Evolutionary conservation across 2,113 vertebrate genomes (phyloP).

Genomic region (Manacus vitellinus): DNA sequence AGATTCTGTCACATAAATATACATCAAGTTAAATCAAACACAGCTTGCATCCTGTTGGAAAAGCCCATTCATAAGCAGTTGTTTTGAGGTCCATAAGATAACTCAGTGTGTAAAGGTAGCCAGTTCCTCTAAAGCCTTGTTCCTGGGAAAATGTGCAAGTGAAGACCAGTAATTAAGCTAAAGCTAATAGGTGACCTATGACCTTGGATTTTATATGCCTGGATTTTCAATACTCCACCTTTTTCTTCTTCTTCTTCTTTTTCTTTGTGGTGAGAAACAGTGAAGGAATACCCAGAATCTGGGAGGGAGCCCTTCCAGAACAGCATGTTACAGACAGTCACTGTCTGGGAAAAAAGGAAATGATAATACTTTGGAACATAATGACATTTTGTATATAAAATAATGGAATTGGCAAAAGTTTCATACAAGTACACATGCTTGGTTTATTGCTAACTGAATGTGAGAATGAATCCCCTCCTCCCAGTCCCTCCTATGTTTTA

Average conservation of each 20-base stretch:
- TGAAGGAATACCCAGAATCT: conserved; percentile 34
- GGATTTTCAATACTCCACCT: background rate
- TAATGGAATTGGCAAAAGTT: conserved; percentile 54
- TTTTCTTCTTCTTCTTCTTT: background rate
- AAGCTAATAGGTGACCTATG: background rate
- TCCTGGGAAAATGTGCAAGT: conserved; percentile 18
- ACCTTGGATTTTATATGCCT: background rate
- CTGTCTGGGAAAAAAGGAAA: conserved; percentile 62
- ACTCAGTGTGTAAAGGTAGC: background rate
- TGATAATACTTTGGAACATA: conserved; percentile 53
- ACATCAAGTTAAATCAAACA: conserved; percentile 25
- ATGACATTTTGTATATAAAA: conserved; percentile 67
- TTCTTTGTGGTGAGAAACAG: conserved; percentile 9
- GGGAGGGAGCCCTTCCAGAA: conserved; percentile 36
- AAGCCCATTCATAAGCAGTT: conserved; percentile 12
- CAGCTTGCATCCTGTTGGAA: conserved; percentile 20
- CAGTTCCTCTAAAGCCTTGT: background rate
- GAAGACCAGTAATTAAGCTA: conserved; percentile 38
- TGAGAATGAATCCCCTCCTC: conserved; percentile 38
- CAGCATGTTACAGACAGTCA: conserved; percentile 10
- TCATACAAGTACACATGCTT: conserved; percentile 20
- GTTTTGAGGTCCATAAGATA: background rate
- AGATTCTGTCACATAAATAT: conserved; percentile 51
- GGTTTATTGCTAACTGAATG: conserved; percentile 47
- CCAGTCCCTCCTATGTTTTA: conserved; percentile 7